These are phyloP conservation scores for Ctenochaetus hawaiiensis DNA, from an alignment of 2,797 vertebrate species.

Conservation along the genomic window DNA sequence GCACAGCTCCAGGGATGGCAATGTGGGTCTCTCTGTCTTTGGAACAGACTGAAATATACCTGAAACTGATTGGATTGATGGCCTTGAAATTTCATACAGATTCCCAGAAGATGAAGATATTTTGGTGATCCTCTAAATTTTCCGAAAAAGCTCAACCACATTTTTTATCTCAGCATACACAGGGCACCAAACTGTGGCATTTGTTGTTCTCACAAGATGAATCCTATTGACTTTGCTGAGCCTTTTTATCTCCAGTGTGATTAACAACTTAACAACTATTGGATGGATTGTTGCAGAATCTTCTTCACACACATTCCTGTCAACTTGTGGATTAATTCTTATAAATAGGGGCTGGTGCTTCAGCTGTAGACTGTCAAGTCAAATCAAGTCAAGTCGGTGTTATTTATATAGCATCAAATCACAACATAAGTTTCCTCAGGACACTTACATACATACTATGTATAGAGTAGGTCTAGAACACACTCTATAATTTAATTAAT, in stretches of 20 bases:
- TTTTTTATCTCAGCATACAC: background rate
- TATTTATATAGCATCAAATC: too few relatives aligned
- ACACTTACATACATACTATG: too few relatives aligned
- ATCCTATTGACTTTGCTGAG: too few relatives aligned
- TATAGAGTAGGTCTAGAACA: too few relatives aligned
- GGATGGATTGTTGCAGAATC: background rate
- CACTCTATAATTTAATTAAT: too few relatives aligned
- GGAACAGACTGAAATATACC: background rate
- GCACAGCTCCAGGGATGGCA: background rate
- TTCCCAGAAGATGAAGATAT: background rate
- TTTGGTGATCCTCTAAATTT: background rate
- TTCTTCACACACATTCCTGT: too few relatives aligned
- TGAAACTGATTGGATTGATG: background rate
- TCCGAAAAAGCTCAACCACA: too few relatives aligned
- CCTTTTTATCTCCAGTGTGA: background rate
- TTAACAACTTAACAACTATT: background rate
- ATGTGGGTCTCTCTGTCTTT: background rate
- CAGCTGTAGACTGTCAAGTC: too few relatives aligned
- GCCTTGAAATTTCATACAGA: background rate
- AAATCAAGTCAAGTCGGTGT: too few relatives aligned
- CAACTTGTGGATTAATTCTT: too few relatives aligned
- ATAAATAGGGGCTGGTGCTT: too few relatives aligned
- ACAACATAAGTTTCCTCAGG: too few relatives aligned
- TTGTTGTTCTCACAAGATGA: background rate
- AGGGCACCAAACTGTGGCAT: background rate